These are phyloP conservation scores for Dasypolia templi DNA, from an alignment of 2,888 invertebrate species.

Conservation along the genomic window DNA sequence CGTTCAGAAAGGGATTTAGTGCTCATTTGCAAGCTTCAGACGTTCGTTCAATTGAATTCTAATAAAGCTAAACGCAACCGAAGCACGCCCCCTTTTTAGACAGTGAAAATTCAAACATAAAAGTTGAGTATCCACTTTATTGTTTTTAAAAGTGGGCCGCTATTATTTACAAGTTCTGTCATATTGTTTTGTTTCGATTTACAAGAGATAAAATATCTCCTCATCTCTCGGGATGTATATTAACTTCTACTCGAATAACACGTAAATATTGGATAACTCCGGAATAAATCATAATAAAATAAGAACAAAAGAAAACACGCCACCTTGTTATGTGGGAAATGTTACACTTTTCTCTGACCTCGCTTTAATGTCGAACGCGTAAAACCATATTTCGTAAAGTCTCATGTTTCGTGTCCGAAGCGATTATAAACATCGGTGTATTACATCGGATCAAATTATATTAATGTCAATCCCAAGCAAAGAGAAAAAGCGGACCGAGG, in stretches of 20 bases:
- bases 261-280: constrained; percentile 49
- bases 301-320: constrained; percentile 41
- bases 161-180: constrained; percentile 60
- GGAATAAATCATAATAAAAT: constrained; percentile 55
- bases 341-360: constrained; percentile 52
- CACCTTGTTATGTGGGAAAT: constrained; percentile 34
- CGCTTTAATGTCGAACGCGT: constrained; percentile 33
- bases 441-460: constrained; percentile 39
- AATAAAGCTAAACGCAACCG: constrained; percentile 84
- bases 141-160: constrained; percentile 71
- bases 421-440: constrained; percentile 47
- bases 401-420: constrained; percentile 33
- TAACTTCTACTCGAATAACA: constrained; percentile 52
- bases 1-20: constrained; percentile 75
- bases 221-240: constrained; percentile 34
- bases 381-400: constrained; percentile 50
- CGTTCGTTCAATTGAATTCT: constrained; percentile 83
- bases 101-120: constrained; percentile 72
- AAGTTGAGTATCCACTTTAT: constrained; percentile 73
- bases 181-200: constrained; percentile 56
- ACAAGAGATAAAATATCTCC: constrained; percentile 44
- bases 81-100: constrained; percentile 78
- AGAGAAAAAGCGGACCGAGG: constrained; percentile 33
- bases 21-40: constrained; percentile 80
- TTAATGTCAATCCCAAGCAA: constrained; percentile 34